Conservation (phyloP, 92 coral and sea anemone genomes). For the Actinostola sp. region DNA sequence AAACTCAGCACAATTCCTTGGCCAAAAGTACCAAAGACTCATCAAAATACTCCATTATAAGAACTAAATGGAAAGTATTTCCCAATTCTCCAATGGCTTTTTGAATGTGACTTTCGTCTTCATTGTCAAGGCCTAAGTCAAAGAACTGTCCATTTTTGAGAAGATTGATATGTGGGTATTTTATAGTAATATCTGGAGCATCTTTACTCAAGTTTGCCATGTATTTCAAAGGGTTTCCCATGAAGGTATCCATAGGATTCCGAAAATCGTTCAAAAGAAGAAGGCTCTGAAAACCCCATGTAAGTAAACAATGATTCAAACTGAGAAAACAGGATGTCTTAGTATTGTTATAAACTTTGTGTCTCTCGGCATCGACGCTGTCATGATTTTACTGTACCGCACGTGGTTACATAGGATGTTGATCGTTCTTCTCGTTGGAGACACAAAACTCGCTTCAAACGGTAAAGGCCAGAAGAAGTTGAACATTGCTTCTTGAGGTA, state of each 20-base stretch:
- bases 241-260: conserved; percentile 36
- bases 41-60: conserved; percentile 72
- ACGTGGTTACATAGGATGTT: conserved; percentile 65
- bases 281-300: conserved; percentile 41
- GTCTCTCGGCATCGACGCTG: conserved; percentile 21
- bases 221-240: conserved; percentile 32
- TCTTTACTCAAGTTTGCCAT: conserved; percentile 17
- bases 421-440: not conserved
- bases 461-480: conserved; percentile 67
- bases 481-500: conserved; percentile 53
- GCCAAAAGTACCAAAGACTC: conserved; percentile 61
- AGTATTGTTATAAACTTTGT: conserved; percentile 52
- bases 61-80: conserved; percentile 46
- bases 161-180: conserved; percentile 48
- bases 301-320: conserved; percentile 59
- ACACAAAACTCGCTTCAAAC: conserved; percentile 40
- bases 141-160: conserved; percentile 59
- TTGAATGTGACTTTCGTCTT: conserved; percentile 1
- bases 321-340: conserved; percentile 61
- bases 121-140: conserved; percentile 53
- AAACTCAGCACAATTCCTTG: conserved; percentile 56
- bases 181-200: conserved; percentile 5
- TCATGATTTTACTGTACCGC: conserved; percentile 33
- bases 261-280: conserved; percentile 7
- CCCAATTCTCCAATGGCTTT: conserved; percentile 25